These are phyloP conservation scores for Caenorhabditis briggsae DNA, from an alignment of 1,140 invertebrate genomes.

Conservation along the genomic window DNA sequence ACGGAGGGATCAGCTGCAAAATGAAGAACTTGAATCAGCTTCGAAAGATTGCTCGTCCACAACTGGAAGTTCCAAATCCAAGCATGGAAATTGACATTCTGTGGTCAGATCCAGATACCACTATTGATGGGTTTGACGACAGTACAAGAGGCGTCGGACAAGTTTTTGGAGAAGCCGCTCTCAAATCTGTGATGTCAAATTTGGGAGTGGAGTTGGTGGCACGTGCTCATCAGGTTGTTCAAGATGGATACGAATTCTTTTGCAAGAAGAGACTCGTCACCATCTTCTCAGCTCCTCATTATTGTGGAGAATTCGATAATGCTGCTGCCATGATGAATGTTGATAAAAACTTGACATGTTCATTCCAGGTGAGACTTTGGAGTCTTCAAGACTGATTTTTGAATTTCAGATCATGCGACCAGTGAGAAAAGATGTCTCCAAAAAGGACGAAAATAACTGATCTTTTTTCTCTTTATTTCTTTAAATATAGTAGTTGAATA, in stretches of 20 bases:
- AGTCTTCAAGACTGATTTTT: too few species aligned
- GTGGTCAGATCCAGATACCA: slow-evolving; percentile 70
- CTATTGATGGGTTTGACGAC: slow-evolving; percentile 69
- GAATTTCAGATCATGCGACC: too few species aligned
- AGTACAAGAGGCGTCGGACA: slow-evolving; percentile 67
- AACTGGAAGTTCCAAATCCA: slow-evolving; percentile 64
- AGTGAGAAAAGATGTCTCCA: too few species aligned
- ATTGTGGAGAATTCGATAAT: slow-evolving; percentile 81
- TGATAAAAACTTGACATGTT: slow-evolving; percentile 61
- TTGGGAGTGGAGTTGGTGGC: slow-evolving; percentile 69
- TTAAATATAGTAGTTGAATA: too few species aligned
- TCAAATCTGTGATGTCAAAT: slow-evolving; percentile 58
- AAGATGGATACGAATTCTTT: slow-evolving; percentile 83
- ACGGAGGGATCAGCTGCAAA: slow-evolving; percentile 86
- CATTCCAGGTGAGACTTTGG: not conserved
- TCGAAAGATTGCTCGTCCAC: slow-evolving; percentile 65
- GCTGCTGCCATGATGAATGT: slow-evolving; percentile 63
- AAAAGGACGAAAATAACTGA: too few species aligned
- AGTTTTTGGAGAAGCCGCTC: slow-evolving; percentile 68
- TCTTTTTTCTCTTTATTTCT: too few species aligned
- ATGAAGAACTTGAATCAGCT: slow-evolving; percentile 76
- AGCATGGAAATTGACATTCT: slow-evolving; percentile 69
- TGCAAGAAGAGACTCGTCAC: slow-evolving; percentile 81
- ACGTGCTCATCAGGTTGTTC: slow-evolving; percentile 69
- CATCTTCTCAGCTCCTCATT: slow-evolving; percentile 83